These are phyloP conservation scores for Octomys mimax DNA, from an alignment of 2,797 vertebrate species.

Conservation along the genomic window DNA sequence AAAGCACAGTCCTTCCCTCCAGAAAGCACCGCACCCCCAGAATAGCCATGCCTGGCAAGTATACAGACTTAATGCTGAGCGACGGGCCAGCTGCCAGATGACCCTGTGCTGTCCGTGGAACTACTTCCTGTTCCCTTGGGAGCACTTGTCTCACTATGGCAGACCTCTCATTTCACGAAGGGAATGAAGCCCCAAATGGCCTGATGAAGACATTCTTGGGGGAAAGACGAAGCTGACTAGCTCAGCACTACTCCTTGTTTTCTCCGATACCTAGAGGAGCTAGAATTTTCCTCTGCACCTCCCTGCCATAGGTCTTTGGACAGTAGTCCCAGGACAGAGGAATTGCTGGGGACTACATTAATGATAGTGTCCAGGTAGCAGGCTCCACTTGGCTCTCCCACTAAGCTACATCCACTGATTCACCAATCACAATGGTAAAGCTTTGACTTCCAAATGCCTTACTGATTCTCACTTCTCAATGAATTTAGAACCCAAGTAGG, in stretches of 20 bases:
- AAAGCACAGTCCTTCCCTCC: fast-evolving
- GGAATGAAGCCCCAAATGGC: not conserved
- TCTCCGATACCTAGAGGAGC: not conserved
- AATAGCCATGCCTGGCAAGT: fast-evolving
- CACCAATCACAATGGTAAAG: not conserved
- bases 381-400: not conserved
- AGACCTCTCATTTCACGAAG: not conserved
- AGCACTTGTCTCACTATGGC: not conserved
- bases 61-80: not conserved
- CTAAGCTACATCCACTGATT: not conserved
- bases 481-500: constrained; percentile 15
- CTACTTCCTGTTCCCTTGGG: not conserved
- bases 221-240: not conserved
- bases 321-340: not conserved
- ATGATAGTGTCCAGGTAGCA: not conserved
- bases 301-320: not conserved
- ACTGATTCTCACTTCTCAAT: constrained; percentile 35
- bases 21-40: not conserved
- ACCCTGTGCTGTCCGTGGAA: too few species aligned
- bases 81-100: fast-evolving
- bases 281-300: not conserved
- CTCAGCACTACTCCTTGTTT: not conserved
- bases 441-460: not conserved
- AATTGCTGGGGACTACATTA: not conserved
- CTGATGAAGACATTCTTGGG: not conserved